These are phyloP conservation scores for Elysia crispata DNA, from an alignment of 2,888 invertebrate species.

Conservation along the genomic window DNA sequence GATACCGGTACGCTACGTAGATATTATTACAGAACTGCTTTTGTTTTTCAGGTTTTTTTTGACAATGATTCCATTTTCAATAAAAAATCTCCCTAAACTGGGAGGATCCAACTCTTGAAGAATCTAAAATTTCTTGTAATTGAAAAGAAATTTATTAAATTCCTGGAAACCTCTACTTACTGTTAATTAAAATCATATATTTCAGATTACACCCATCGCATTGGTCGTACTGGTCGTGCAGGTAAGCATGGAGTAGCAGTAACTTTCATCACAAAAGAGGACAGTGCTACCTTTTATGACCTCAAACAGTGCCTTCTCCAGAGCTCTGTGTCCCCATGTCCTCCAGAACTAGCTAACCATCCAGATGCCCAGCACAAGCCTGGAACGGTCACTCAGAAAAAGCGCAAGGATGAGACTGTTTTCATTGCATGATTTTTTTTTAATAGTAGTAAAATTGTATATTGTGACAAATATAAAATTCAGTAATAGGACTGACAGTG, in stretches of 20 bases:
- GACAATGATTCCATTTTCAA: no score
- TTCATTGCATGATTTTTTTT: conserved; percentile 53
- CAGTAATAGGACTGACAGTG: background rate
- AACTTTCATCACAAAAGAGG: conserved; percentile 97
- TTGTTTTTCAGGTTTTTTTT: no score
- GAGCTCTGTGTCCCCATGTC: conserved; percentile 95
- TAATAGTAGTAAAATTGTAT: no score
- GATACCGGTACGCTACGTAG: no score
- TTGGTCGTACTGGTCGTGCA: conserved; percentile 98
- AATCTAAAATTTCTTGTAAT: no score
- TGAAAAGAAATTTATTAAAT: no score
- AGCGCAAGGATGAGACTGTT: conserved; percentile 78
- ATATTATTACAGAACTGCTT: no score
- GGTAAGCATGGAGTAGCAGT: conserved; percentile 98
- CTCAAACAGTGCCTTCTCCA: conserved; percentile 90
- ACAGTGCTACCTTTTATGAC: conserved; percentile 96
- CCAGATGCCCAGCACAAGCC: conserved; percentile 99
- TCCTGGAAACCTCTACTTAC: no score
- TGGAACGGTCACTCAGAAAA: conserved; percentile 92
- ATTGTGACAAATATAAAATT: background rate
- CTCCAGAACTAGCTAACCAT: conserved; percentile 97
- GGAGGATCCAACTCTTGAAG: no score
- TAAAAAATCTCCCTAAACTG: no score
- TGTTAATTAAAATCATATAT: no score
- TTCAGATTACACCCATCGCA: conserved; percentile 89